Evolutionary conservation across 2,797 vertebrate species (phyloP).

Genomic region (Lates japonicus): DNA sequence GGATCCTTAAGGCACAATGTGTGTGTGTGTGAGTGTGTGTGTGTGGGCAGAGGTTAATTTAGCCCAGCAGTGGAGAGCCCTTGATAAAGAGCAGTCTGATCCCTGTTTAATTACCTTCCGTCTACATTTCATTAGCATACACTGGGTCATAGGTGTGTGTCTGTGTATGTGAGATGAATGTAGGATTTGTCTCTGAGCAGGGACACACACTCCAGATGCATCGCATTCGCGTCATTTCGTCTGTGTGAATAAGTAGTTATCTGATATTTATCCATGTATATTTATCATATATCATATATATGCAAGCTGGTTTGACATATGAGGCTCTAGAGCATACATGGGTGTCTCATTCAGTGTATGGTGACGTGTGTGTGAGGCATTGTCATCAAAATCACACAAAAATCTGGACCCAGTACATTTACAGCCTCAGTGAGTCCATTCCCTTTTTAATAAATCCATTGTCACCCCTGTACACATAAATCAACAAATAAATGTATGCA

Average conservation of each 20-base stretch:
- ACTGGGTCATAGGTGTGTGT: slow-evolving; percentile 74
- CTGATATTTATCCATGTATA: slow-evolving; percentile 32
- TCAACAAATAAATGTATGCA: not conserved
- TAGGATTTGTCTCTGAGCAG: slow-evolving; percentile 38
- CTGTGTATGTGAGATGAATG: slow-evolving; percentile 65
- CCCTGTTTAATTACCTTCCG: slow-evolving; percentile 85
- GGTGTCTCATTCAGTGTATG: not conserved
- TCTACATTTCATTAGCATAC: slow-evolving; percentile 76
- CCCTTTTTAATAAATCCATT: too few species aligned
- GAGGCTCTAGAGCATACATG: not conserved
- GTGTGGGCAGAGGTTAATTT: slow-evolving; percentile 83
- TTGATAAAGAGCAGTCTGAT: slow-evolving; percentile 85
- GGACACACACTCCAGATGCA: slow-evolving; percentile 5
- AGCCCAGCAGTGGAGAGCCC: slow-evolving; percentile 82
- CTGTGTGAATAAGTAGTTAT: slow-evolving; percentile 13
- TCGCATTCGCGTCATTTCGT: not conserved
- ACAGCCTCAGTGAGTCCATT: too few species aligned
- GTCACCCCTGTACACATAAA: too few species aligned
- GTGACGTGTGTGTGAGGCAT: not conserved
- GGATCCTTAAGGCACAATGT: slow-evolving; percentile 21
- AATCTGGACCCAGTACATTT: too few species aligned
- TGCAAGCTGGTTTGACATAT: not conserved
- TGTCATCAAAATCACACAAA: too few species aligned
- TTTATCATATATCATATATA: not conserved
- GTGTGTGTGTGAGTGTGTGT: slow-evolving; percentile 41